These are phyloP conservation scores for Lymantria dispar DNA, from an alignment of 2,888 invertebrate genomes.

Conservation along the genomic window DNA sequence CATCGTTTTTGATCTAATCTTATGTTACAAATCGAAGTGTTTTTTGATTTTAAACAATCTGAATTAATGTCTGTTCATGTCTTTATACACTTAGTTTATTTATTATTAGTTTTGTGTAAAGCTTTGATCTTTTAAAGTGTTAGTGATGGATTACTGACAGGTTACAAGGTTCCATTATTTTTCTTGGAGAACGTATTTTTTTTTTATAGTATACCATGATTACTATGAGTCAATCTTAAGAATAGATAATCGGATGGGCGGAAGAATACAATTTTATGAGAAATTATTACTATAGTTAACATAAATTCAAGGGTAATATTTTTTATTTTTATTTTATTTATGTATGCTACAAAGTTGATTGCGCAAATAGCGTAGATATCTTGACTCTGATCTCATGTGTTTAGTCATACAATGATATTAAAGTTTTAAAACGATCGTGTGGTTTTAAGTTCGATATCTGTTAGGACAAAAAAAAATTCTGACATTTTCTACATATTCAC, in stretches of 20 bases:
- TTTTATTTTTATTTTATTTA: too few species aligned
- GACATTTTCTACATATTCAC: too few species aligned
- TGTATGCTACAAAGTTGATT: too few species aligned
- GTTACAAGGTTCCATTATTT: slow-evolving; percentile 1
- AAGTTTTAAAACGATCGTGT: too few species aligned
- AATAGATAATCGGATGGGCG: not conserved
- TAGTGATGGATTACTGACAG: slow-evolving; percentile 13
- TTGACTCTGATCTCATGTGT: too few species aligned
- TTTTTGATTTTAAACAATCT: slow-evolving; percentile 29
- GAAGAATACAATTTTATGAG: not conserved
- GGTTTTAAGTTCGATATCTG: too few species aligned
- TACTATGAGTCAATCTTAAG: not conserved
- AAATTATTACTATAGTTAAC: not conserved
- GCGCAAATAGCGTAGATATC: too few species aligned
- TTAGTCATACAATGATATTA: too few species aligned
- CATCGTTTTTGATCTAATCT: slow-evolving; percentile 25
- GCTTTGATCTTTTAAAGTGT: slow-evolving; percentile 32
- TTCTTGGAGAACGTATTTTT: not conserved
- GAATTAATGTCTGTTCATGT: slow-evolving; percentile 25
- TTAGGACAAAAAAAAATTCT: too few species aligned
- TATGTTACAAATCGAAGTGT: slow-evolving; percentile 14
- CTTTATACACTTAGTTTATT: slow-evolving; percentile 32
- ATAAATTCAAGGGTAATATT: too few species aligned
- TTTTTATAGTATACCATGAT: not conserved
- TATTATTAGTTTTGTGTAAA: slow-evolving; percentile 20